A percentile compares a stretch with the other conserved stretches of the same genome.
Conservation (phyloP, 2,797 vertebrate genomes). For the Coracias cyanogaster region DNA sequence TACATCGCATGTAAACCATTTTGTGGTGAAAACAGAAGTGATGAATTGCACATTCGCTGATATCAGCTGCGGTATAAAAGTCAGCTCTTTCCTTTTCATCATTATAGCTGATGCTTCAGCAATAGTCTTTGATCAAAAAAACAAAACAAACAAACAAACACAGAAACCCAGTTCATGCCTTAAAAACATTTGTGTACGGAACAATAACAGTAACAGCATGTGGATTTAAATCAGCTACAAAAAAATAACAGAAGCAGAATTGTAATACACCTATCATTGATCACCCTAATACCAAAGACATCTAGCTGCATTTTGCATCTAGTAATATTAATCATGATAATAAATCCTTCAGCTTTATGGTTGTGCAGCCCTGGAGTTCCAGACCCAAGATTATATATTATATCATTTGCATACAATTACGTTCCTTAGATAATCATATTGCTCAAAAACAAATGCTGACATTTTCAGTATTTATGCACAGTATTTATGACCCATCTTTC, state of each 20-base stretch:
- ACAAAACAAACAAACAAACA: not conserved
- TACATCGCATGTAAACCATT: conserved; percentile 61
- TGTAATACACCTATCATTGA: not conserved
- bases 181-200: conserved; percentile 14
- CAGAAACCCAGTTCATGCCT: not conserved
- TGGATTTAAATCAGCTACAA: conserved; percentile 45
- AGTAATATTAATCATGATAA: not conserved
- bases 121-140: not conserved
- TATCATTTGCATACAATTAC: not conserved
- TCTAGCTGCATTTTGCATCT: not conserved
- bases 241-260: conserved; percentile 1
- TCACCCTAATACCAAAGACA: not conserved
- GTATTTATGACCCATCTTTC: not conserved
- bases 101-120: conserved; percentile 1
- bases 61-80: conserved; percentile 38
- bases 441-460: not conserved
- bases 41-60: conserved; percentile 67
- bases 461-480: conserved; percentile 13
- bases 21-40: conserved; percentile 60
- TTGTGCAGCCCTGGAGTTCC: not conserved
- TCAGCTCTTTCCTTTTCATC: conserved; percentile 6
- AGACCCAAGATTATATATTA: conserved; percentile 16
- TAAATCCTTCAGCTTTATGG: conserved; percentile 1
- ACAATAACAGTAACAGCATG: conserved; percentile 31
- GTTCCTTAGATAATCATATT: not conserved